Conservation (phyloP, 2,797 vertebrate species). For the Eulemur albifrons region DNA sequence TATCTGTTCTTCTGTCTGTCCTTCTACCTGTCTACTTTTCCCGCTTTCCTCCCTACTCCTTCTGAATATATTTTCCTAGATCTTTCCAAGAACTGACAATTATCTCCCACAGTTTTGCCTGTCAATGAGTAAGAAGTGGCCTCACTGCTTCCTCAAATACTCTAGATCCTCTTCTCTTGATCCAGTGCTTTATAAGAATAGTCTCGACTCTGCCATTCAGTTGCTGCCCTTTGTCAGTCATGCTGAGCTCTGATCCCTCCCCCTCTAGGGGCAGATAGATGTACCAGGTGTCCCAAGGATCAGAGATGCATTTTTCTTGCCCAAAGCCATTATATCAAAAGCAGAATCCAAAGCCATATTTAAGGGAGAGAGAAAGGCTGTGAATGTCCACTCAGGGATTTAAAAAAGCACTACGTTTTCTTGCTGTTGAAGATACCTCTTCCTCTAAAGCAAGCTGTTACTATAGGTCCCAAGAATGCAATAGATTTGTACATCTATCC, state of each 20-base stretch:
- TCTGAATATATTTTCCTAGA: neutral
- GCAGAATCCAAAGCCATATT: conserved; percentile 15
- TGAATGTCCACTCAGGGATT: neutral
- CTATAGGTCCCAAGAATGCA: neutral
- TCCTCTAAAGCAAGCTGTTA: neutral
- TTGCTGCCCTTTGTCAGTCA: neutral
- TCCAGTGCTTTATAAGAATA: neutral
- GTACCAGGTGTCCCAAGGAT: conserved; percentile 35
- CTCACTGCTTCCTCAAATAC: neutral
- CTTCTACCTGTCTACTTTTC: neutral
- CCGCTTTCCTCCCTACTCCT: neutral
- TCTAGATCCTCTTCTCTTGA: neutral
- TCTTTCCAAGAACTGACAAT: neutral
- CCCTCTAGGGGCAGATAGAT: neutral
- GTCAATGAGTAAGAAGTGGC: neutral
- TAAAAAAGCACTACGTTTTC: neutral
- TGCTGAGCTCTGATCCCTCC: conserved; percentile 38
- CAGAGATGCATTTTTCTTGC: conserved; percentile 57
- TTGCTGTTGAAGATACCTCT: neutral
- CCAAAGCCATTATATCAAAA: conserved; percentile 68
- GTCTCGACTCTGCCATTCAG: neutral
- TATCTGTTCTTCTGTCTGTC: neutral
- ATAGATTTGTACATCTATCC: neutral
- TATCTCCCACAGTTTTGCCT: neutral
- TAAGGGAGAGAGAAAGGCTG: neutral